phyloP scores from a whole-genome alignment of 1,140 invertebrate genomes.

The Chionoecetes opilio region DNA sequence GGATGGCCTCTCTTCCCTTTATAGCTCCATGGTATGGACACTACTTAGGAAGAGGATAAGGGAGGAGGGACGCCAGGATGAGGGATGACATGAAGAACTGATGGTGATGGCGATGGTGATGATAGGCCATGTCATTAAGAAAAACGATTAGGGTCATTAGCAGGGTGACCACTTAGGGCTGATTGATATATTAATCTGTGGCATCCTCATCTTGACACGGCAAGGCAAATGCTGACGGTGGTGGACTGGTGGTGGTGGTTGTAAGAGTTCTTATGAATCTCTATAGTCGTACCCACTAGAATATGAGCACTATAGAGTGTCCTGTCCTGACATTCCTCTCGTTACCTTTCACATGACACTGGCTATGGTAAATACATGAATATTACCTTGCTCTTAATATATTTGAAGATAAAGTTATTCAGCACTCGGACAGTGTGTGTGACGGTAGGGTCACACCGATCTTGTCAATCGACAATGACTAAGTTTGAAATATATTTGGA shows the following conservation, averaged over 20 bases:
- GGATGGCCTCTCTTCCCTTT: too few relatives aligned
- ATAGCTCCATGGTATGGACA: too few relatives aligned
- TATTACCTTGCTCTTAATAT: too few relatives aligned
- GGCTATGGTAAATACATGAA: too few relatives aligned
- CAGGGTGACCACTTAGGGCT: background rate
- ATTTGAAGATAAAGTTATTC: too few relatives aligned
- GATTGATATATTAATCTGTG: background rate
- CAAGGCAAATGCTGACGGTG: background rate
- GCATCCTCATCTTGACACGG: background rate
- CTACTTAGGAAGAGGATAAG: background rate
- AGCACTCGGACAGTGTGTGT: background rate
- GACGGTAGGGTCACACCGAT: background rate
- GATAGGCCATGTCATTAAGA: background rate
- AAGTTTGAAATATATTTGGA: constrained; percentile 10
- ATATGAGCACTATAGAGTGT: too few relatives aligned
- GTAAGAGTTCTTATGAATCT: background rate
- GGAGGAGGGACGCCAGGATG: background rate
- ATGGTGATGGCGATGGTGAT: background rate
- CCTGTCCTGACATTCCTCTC: too few relatives aligned
- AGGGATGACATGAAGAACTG: background rate
- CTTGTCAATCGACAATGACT: background rate
- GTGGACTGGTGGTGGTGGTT: background rate
- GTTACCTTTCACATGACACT: too few relatives aligned
- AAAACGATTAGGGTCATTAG: background rate
- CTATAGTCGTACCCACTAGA: too few relatives aligned